Conservation (phyloP, 2,888 invertebrate genomes). For the Microctonus hyperodae region DNA sequence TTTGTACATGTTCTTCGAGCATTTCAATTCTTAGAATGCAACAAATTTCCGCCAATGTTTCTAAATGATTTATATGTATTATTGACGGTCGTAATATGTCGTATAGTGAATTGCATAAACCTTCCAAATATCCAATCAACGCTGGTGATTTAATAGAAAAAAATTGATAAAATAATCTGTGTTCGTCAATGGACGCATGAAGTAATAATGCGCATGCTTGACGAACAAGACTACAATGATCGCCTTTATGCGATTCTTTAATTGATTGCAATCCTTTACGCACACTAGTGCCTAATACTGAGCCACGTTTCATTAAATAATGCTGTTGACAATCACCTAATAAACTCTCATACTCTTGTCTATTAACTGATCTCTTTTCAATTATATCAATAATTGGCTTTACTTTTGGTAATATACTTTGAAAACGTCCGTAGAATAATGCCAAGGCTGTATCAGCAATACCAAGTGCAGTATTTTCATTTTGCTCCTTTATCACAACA, state of each 20-base stretch:
- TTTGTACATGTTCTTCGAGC: slow-evolving; percentile 88
- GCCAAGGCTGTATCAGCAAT: slow-evolving; percentile 77
- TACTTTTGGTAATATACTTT: slow-evolving; percentile 87
- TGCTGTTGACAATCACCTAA: slow-evolving; percentile 82
- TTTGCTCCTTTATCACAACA: slow-evolving; percentile 28
- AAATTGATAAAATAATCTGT: slow-evolving; percentile 89
- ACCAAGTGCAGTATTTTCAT: slow-evolving; percentile 44
- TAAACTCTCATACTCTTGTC: slow-evolving; percentile 78
- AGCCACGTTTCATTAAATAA: slow-evolving; percentile 78
- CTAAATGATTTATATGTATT: slow-evolving; percentile 96
- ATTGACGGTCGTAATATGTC: slow-evolving; percentile 92
- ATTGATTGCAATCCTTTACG: slow-evolving; percentile 56
- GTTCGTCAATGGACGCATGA: slow-evolving; percentile 94
- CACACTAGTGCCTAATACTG: slow-evolving; percentile 68
- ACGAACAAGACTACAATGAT: slow-evolving; percentile 84
- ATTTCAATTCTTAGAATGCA: slow-evolving; percentile 91
- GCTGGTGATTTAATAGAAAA: slow-evolving; percentile 75
- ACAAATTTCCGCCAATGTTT: slow-evolving; percentile 96
- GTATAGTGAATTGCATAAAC: slow-evolving; percentile 86
- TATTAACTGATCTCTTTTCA: slow-evolving; percentile 77
- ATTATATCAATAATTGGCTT: slow-evolving; percentile 82
- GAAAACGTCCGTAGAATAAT: slow-evolving; percentile 93
- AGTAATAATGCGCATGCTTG: slow-evolving; percentile 90
- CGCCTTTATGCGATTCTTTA: slow-evolving; percentile 69
- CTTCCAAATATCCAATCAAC: slow-evolving; percentile 80